These are phyloP conservation scores for Nothobranchius furzeri DNA, from an alignment of 2,113 vertebrate species.

Conservation along the genomic window DNA sequence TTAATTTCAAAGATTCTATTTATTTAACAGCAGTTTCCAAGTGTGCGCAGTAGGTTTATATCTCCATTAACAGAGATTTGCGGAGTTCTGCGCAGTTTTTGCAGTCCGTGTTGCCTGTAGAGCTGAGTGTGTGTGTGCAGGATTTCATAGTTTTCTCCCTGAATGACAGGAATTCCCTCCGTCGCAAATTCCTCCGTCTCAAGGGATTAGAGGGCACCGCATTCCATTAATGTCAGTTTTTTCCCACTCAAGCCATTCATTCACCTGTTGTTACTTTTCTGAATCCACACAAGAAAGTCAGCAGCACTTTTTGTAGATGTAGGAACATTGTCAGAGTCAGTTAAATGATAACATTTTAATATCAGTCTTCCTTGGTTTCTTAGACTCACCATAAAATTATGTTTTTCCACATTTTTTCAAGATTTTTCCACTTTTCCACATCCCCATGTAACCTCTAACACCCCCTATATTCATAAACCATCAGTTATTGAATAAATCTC, in stretches of 20 bases:
- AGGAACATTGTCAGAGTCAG: background rate
- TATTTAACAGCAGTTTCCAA: slow-evolving; percentile 7
- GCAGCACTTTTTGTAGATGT: background rate
- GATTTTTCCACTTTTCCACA: background rate
- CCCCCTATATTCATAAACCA: slow-evolving; percentile 4
- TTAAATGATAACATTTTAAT: too few species aligned
- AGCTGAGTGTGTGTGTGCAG: slow-evolving; percentile 50
- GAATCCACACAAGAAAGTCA: slow-evolving; percentile 11
- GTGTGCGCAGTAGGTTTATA: slow-evolving; percentile 13
- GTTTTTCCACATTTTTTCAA: background rate
- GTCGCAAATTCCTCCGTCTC: slow-evolving; percentile 73
- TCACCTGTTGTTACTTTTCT: slow-evolving; percentile 50
- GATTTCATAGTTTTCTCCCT: slow-evolving; percentile 64
- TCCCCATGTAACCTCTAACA: slow-evolving; percentile 33
- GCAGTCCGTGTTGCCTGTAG: slow-evolving; percentile 43
- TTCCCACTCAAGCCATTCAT: slow-evolving; percentile 17
- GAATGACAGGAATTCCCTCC: slow-evolving; percentile 78
- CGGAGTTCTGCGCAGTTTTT: slow-evolving; percentile 37
- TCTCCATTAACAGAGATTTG: slow-evolving; percentile 38
- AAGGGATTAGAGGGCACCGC: slow-evolving; percentile 72
- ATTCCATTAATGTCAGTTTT: slow-evolving; percentile 75
- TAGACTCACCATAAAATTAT: too few species aligned
- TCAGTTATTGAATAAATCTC: slow-evolving; percentile 60
- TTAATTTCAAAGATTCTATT: background rate
- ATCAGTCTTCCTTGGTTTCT: too few species aligned